Evolutionary conservation across 2,113 vertebrate genomes (phyloP).

Genomic region (Oxyruncus cristatus): DNA sequence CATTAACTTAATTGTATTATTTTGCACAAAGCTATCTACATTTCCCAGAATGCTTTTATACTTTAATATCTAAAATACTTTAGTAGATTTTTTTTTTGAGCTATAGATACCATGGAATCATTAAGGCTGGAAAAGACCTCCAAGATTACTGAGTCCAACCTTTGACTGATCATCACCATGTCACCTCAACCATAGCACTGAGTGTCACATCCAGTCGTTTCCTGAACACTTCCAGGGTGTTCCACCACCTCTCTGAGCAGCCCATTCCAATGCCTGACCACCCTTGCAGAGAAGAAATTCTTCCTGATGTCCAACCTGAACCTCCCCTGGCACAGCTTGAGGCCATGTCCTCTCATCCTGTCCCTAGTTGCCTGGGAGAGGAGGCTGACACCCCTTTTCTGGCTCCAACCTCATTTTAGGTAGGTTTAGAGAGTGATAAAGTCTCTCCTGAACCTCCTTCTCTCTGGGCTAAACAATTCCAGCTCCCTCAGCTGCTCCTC

Average conservation of each 20-base stretch:
- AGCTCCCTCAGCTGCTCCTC: not conserved
- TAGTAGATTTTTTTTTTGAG: not conserved
- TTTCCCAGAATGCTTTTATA: not conserved
- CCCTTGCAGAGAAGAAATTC: not conserved
- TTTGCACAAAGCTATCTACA: not conserved
- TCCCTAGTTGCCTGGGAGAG: not conserved
- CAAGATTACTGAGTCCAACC: not conserved
- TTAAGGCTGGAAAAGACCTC: not conserved
- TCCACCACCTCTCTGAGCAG: not conserved
- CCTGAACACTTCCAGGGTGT: not conserved
- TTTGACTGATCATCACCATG: not conserved
- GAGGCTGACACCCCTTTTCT: not conserved
- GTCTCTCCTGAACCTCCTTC: not conserved
- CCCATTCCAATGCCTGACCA: not conserved
- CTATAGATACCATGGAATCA: not conserved
- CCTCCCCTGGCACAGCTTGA: not conserved
- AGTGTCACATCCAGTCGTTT: not conserved
- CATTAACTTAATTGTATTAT: not conserved
- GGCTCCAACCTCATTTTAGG: not conserved
- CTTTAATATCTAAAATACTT: not conserved
- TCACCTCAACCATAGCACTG: not conserved
- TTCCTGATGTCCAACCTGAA: not conserved
- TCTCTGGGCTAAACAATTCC: not conserved
- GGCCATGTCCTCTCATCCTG: not conserved
- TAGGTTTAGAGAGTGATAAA: not conserved